Evolutionary conservation across 2,797 vertebrate species (phyloP).

Genomic region (Cacajao melanocephalus): DNA sequence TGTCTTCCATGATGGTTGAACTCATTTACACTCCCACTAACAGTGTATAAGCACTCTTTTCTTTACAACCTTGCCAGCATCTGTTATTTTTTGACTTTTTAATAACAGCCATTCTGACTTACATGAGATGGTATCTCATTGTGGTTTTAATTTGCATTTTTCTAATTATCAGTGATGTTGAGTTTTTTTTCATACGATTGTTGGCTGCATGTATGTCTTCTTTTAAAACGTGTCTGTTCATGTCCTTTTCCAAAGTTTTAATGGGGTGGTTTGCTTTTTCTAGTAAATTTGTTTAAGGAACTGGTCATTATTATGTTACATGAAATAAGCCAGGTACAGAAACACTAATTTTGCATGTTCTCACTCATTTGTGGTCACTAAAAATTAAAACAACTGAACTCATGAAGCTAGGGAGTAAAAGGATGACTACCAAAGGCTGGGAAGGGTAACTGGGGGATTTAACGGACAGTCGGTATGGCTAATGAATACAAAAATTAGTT

Average conservation of each 20-base stretch:
- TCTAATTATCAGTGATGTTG: not conserved
- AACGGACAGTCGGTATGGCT: not conserved
- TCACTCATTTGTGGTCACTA: not conserved
- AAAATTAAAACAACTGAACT: not conserved
- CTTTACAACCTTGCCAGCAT: not conserved
- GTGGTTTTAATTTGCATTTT: not conserved
- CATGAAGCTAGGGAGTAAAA: not conserved
- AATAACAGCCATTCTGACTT: not conserved
- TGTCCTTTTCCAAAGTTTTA: not conserved
- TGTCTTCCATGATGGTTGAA: not conserved
- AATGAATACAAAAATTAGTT: not conserved
- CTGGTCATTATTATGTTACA: not conserved
- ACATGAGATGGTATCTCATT: not conserved
- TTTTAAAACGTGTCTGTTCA: not conserved
- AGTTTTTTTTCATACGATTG: not conserved
- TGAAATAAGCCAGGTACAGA: not conserved
- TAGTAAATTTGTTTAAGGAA: not conserved
- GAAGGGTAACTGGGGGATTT: not conserved
- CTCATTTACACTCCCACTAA: not conserved
- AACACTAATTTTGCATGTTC: not conserved
- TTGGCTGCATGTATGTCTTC: not conserved
- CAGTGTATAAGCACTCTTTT: not conserved
- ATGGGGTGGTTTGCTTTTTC: not conserved
- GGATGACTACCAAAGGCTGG: not conserved
- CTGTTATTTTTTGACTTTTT: not conserved